Evolutionary conservation across 2,113 vertebrate species (phyloP).

Genomic region (Morone chrysops): DNA sequence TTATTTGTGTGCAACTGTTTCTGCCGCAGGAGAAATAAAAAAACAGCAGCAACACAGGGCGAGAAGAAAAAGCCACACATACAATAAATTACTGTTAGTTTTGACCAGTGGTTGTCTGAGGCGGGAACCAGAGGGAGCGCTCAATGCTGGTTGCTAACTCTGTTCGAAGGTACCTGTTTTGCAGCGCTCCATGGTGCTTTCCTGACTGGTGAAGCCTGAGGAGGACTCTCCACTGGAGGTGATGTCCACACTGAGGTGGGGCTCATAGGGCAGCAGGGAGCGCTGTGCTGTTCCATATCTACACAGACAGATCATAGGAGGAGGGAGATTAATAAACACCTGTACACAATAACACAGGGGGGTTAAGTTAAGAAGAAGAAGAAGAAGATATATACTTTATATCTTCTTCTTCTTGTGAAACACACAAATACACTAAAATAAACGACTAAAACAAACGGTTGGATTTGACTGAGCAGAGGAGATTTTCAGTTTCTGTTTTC

Average conservation of each 20-base stretch:
- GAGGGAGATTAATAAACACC: neutral
- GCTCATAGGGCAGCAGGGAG: constrained; percentile 84
- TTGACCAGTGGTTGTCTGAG: too few relatives aligned
- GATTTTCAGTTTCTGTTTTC: constrained; percentile 43
- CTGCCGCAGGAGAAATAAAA: too few relatives aligned
- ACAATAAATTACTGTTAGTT: too few relatives aligned
- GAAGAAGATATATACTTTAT: too few relatives aligned
- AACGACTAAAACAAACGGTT: neutral
- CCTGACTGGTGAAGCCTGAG: constrained; percentile 90
- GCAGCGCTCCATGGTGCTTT: constrained; percentile 91
- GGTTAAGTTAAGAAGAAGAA: neutral
- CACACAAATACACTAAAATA: neutral
- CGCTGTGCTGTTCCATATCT: constrained; percentile 86
- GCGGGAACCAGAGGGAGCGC: neutral
- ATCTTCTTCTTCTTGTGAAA: neutral
- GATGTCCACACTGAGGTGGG: constrained; percentile 84
- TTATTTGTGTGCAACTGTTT: too few relatives aligned
- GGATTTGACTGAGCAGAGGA: neutral
- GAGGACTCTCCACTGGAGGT: constrained; percentile 90
- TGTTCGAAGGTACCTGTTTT: constrained; percentile 84
- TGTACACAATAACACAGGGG: neutral
- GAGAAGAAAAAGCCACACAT: too few relatives aligned
- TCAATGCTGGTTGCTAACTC: neutral
- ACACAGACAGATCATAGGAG: constrained; percentile 27
- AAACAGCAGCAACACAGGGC: too few relatives aligned